phyloP scores from a whole-genome alignment of 2,888 invertebrate genomes.

The Monochamus alternatus region DNA sequence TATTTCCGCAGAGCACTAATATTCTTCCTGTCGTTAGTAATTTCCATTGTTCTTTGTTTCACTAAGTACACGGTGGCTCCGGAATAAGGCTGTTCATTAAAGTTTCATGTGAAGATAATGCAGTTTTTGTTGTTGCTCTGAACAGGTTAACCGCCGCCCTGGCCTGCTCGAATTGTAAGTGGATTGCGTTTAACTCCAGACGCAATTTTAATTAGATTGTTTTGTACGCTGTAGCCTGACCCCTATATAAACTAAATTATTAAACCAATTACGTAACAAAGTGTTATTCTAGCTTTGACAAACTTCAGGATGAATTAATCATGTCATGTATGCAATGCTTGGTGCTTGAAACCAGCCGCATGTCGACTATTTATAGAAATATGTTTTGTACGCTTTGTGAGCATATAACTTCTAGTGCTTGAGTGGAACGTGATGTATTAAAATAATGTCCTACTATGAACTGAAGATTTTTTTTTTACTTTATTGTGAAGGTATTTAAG shows the following conservation, averaged over 20 bases:
- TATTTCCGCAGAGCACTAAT: conserved; percentile 51
- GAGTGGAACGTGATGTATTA: background rate
- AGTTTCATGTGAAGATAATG: conserved; percentile 57
- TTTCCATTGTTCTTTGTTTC: conserved; percentile 51
- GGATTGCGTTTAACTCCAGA: conserved; percentile 48
- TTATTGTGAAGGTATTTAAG: too few relatives aligned
- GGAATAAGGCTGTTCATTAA: conserved; percentile 52
- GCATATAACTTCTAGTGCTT: background rate
- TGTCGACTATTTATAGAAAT: background rate
- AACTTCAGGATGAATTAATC: conserved; percentile 17
- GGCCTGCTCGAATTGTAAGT: conserved; percentile 43
- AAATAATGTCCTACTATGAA: background rate
- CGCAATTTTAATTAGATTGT: conserved; percentile 53
- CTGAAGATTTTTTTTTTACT: too few relatives aligned
- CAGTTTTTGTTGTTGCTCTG: conserved; percentile 55
- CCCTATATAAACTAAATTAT: conserved; percentile 21
- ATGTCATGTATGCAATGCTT: background rate
- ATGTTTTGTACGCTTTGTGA: background rate
- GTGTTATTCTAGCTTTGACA: conserved; percentile 21
- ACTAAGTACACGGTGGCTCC: conserved; percentile 45
- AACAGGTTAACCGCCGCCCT: conserved; percentile 48
- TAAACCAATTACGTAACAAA: conserved; percentile 28
- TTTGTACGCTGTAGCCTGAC: conserved; percentile 43
- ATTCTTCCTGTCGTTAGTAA: conserved; percentile 50
- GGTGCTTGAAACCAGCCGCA: background rate